These are phyloP conservation scores for Takifugu bimaculatus DNA, from an alignment of 2,113 vertebrate species.

Conservation along the genomic window DNA sequence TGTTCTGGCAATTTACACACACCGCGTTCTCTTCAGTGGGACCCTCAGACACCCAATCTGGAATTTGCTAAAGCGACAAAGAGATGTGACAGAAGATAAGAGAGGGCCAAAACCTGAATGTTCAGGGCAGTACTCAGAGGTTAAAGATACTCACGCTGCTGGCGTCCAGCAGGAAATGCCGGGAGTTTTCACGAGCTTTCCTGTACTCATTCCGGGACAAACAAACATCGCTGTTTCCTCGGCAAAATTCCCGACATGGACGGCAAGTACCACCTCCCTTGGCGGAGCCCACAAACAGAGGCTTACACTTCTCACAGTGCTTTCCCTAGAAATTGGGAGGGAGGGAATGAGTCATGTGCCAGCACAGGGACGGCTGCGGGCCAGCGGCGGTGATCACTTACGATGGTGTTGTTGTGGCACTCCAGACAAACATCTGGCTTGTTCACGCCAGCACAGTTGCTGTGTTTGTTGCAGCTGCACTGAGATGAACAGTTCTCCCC, in stretches of 20 bases:
- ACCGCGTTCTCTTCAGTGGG: constrained; percentile 83
- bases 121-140: not conserved
- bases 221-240: constrained; percentile 84
- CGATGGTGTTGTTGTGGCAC: constrained; percentile 87
- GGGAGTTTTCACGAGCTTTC: constrained; percentile 74
- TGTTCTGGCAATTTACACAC: constrained; percentile 89
- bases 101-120: not conserved
- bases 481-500: constrained; percentile 88
- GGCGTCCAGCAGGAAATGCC: constrained; percentile 76
- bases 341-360: not conserved
- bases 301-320: constrained; percentile 89
- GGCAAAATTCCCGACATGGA: constrained; percentile 84
- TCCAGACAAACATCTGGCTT: constrained; percentile 81
- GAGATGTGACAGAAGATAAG: not conserved
- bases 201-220: constrained; percentile 81
- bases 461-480: constrained; percentile 90
- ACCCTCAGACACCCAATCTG: constrained; percentile 81
- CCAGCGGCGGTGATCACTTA: constrained; percentile 36
- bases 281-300: constrained; percentile 86
- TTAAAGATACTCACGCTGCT: constrained; percentile 65
- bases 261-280: constrained; percentile 82
- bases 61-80: constrained; percentile 69
- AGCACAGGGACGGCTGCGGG: not conserved
- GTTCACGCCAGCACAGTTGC: constrained; percentile 81
- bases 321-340: constrained; percentile 69